Base-by-base conservation (phyloP, 2,113 vertebrate genomes). In the Holacanthus passer region DNA sequence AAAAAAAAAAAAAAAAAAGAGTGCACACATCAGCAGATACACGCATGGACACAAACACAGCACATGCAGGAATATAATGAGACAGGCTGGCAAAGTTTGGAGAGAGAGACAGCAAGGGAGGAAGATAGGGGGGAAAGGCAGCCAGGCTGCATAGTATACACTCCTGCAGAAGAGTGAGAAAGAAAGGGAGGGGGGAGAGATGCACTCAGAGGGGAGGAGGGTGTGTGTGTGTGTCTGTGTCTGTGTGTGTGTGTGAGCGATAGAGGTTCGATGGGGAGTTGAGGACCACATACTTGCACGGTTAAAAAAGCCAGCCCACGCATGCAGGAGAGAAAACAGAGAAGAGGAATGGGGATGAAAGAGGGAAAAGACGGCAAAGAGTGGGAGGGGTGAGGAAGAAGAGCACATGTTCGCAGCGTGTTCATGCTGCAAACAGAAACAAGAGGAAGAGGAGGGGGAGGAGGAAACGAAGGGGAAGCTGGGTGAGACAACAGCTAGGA, bases 61-160 rank as follows among this genome's bases (percentile, higher is more conserved):
- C 70, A 65, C n/a, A 77, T 50, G 43, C 59, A 53, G 39, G 80
- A 86, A 78, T 77, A 77, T 89, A 89, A 90, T 73, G 62, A 89
- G 87, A 82, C 55, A 53, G 56, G 67, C 53, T 76, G 52, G 79
- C 53, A 70, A 79, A 81, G 68, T 83, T 73, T 50, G 58, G 32
- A 68, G 52, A 62, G 45, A 43, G 20, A 73, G 69, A 63, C 24
- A 29, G 77, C 22, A 17, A 64, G 35, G 32, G 45, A 48, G 71
- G 50, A 45, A 62, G 62, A 60, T 2, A 43, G 58, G 8, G 7
- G 53, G 52, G 45, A 50, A 31, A 45, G 45, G 55, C 39, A 83
- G 70, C 58, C 66, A 79, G 69, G 12, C 71, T 78, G 79, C 53
- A 63, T 16, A 37, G 59, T 53, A 67, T 37, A 82, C 27, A 73